Percentiles rank a stretch among this genome's conserved stretches.
Conservation (phyloP, 2,113 vertebrate species). For the Coptodon bakossiorum region DNA sequence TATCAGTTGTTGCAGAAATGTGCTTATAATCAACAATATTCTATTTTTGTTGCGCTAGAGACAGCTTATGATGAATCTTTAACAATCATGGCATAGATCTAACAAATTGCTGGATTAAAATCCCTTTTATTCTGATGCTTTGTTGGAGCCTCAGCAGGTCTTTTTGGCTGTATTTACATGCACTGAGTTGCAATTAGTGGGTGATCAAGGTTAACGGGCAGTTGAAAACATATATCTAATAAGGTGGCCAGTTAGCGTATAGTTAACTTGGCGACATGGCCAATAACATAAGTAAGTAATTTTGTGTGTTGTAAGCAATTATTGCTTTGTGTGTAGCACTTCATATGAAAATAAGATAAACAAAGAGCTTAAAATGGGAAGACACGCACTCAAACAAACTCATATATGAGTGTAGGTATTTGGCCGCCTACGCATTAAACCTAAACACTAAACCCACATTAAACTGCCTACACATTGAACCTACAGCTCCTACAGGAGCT, state of each 20-base stretch:
- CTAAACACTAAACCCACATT: too few species aligned
- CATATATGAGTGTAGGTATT: too few species aligned
- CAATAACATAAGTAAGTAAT: too few species aligned
- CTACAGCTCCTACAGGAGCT: too few species aligned
- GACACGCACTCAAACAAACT: too few species aligned
- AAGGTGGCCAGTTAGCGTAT: not conserved
- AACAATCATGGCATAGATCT: not conserved
- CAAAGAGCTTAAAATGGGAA: too few species aligned
- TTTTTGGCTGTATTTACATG: not conserved
- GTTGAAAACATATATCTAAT: not conserved
- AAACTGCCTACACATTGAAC: too few species aligned
- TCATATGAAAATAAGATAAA: too few species aligned
- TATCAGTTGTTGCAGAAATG: not conserved
- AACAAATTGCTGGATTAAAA: not conserved
- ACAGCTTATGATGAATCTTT: not conserved
- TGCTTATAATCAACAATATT: not conserved
- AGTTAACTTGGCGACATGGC: not conserved
- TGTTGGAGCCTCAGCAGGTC: not conserved
- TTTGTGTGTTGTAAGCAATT: too few species aligned
- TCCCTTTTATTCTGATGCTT: not conserved
- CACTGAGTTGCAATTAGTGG: not conserved
- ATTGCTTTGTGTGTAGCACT: too few species aligned
- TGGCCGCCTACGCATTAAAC: too few species aligned
- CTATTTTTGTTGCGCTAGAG: accelerated
- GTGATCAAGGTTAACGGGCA: not conserved